phyloP scores from a whole-genome alignment of 2,888 invertebrate genomes.

The Nephrotoma flavescens region DNA sequence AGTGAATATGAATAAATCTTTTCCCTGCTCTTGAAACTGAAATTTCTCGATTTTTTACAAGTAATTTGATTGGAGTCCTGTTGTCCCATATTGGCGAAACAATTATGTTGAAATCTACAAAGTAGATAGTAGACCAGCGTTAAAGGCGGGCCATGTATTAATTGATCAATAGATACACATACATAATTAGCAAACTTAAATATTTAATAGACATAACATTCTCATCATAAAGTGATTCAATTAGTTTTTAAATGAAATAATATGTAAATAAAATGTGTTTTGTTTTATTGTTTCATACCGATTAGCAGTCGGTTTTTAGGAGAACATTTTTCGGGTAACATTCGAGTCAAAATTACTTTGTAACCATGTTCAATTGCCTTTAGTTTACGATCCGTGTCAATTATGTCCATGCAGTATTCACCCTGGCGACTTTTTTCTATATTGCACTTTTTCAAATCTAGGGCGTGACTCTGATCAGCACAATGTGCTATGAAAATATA shows the following conservation, averaged over 20 bases:
- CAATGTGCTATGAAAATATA: slow-evolving; percentile 76
- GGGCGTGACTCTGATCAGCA: slow-evolving; percentile 79
- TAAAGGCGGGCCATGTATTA: too few relatives aligned
- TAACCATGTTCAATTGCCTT: slow-evolving; percentile 66
- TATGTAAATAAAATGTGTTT: background rate
- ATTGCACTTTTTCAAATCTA: slow-evolving; percentile 27
- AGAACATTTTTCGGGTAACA: slow-evolving; percentile 70
- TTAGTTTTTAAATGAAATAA: background rate
- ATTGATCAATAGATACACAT: too few relatives aligned
- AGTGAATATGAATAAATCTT: background rate
- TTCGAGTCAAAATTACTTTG: slow-evolving; percentile 53
- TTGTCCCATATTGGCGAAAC: slow-evolving; percentile 24
- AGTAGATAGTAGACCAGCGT: background rate
- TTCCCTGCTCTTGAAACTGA: slow-evolving; percentile 25
- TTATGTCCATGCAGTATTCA: slow-evolving; percentile 69
- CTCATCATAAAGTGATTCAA: too few relatives aligned
- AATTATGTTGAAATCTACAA: background rate
- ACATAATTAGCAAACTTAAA: too few relatives aligned
- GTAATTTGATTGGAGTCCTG: slow-evolving; percentile 24
- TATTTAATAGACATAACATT: too few relatives aligned
- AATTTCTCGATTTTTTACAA: slow-evolving; percentile 25
- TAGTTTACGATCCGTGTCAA: slow-evolving; percentile 72
- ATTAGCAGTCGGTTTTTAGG: slow-evolving; percentile 57
- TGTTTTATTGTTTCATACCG: slow-evolving; percentile 14
- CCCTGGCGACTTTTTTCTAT: slow-evolving; percentile 46